Base-by-base conservation (phyloP, 2,888 invertebrate species). In the Steinernema carpocapsae region DNA sequence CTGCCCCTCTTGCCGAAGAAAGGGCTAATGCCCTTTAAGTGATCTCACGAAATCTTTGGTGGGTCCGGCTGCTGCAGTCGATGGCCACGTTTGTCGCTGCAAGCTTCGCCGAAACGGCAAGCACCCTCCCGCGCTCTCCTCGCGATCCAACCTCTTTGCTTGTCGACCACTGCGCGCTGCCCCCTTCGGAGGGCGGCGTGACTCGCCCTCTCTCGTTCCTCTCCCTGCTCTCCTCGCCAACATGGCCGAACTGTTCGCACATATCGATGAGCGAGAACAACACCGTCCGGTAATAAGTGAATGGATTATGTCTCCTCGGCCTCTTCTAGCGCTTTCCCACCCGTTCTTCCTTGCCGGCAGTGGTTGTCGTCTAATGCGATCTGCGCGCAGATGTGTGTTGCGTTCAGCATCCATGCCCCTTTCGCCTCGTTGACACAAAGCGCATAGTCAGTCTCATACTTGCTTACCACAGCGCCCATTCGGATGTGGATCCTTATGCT, bases 271-370 rank as follows among this genome's bases (percentile, higher is more conserved):
- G 64, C 64, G 64, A 64, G 64, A 64, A 64, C 64, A 64, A 64
- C 64, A 64, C 64, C 64, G 64, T 64, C 64, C 64, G 64, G 64
- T 64, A 64, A 64, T 64, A 64, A 64, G 64, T 64, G 64, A 64
- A 64, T 64, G 64, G 64, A 64, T 64, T 64, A 64, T 64, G 32
- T 64, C 64, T 64, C 64, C 64, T 64, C 64, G 32, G 32, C 64
- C 32, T 26, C 64, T 29, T 64, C 64, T 64, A 32, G 24, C 64
- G 64, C 17, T 64, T 32, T 29, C 64, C 64, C 64, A 64, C 32
- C 64, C 64, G 64, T 29, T 29, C 64, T 64, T 64, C 64, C 64
- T 64, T 64, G 29, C 64, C 64, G 64, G 64, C 64, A 64, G 64
- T 64, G 64, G 64, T 64, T 64, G 64, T 64, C 64, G 26, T 64